Evolutionary conservation across 2,888 invertebrate genomes (phyloP).

Genomic region (Trissonchulus sp.): DNA sequence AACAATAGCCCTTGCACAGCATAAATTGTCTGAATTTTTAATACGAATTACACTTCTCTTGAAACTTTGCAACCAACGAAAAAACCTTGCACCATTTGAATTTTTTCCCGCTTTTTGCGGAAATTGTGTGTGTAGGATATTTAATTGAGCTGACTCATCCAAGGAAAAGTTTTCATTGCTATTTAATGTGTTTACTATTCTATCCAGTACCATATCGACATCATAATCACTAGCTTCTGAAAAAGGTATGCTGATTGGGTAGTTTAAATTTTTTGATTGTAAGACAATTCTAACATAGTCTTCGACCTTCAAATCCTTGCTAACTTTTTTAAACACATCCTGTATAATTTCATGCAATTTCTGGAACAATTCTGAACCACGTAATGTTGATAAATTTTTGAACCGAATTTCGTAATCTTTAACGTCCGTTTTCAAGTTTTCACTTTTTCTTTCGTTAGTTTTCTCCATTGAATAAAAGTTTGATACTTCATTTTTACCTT

Average conservation of each 20-base stretch:
- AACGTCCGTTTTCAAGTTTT: neutral
- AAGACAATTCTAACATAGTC: constrained; percentile 19
- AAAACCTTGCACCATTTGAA: neutral
- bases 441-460: neutral
- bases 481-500: too few relatives aligned
- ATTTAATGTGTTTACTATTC: constrained; percentile 15
- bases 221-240: neutral
- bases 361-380: neutral
- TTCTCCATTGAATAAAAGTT: neutral
- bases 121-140: constrained; percentile 22
- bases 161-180: constrained; percentile 12
- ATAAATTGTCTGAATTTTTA: neutral
- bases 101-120: neutral
- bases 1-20: neutral
- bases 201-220: constrained; percentile 16
- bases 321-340: neutral
- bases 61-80: neutral
- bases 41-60: neutral
- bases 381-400: neutral
- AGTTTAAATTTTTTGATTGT: neutral
- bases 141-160: neutral
- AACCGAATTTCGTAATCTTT: constrained; percentile 4
- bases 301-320: neutral
- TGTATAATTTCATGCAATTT: constrained; percentile 13
- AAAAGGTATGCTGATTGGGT: constrained; percentile 19